Percentiles rank a stretch among this genome's conserved stretches.
Conservation (phyloP, 2,888 invertebrate genomes). For the Fissipunctia ypsillon region DNA sequence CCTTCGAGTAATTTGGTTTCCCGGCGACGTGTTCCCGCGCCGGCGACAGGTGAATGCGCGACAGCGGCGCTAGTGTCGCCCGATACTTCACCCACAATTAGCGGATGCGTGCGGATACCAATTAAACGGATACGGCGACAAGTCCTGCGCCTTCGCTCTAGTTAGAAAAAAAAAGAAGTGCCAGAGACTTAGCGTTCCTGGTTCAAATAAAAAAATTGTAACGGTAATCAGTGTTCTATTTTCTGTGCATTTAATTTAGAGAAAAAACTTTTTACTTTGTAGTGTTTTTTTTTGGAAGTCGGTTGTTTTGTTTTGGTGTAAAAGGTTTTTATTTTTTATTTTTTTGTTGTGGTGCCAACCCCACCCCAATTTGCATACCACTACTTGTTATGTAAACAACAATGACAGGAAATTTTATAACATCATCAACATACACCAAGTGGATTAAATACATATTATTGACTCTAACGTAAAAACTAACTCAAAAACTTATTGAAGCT, state of each 20-base stretch:
- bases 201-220: slow-evolving; percentile 41
- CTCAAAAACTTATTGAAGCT: no score
- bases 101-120: slow-evolving; percentile 79
- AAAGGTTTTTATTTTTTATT: no score
- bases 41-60: slow-evolving; percentile 80
- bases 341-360: background rate
- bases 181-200: slow-evolving; percentile 40
- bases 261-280: background rate
- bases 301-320: no score
- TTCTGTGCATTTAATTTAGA: slow-evolving; percentile 5
- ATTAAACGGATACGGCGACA: slow-evolving; percentile 77
- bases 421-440: no score
- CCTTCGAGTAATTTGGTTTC: slow-evolving; percentile 75
- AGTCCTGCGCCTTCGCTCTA: slow-evolving; percentile 55
- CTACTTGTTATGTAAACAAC: background rate
- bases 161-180: slow-evolving; percentile 52
- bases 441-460: no score
- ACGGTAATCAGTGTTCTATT: slow-evolving; percentile 27
- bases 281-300: no score
- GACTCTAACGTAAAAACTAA: no score
- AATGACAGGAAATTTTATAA: background rate
- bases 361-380: background rate
- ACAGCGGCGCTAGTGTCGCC: slow-evolving; percentile 73
- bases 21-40: slow-evolving; percentile 67
- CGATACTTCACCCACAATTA: slow-evolving; percentile 80